Base-by-base conservation (phyloP, 2,888 invertebrate species). In the Tipula helvola region DNA sequence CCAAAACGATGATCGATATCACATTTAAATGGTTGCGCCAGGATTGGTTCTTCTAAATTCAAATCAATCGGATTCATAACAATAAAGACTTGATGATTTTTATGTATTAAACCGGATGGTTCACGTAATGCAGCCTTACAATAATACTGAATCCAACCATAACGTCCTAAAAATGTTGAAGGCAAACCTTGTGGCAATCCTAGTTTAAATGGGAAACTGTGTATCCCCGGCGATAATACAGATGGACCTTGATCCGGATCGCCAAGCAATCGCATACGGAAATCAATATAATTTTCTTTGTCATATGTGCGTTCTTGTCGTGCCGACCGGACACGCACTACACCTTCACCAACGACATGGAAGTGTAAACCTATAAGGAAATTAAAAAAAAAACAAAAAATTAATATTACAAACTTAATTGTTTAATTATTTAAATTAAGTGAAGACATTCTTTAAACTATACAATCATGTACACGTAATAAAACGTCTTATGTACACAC, bases 1-100 rank as follows among this genome's bases (percentile, higher is more conserved):
- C 97, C 97, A 89, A 98, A 93, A 89, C 95, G 95, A 92, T 97
- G 98, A 90, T 97, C 97, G 88, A 97, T 95, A 92, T 97, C 97
- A 91, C 97, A 96, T 90, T 96, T 96, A 89, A 97, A 96, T 87
- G 97, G 96, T 96, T 96, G 95, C 96, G 97, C 94, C 88, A 98
- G 92, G 88, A 97, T 95, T 7, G 97, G 95, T 71, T 97, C 97
- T 90, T 98, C 98, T 91, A 96, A 92, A 92, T 98, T 98, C 89
- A 98, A 93, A 91, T 98, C 97, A 88, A 98, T 97, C 4, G 98
- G 98, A 91, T 97, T 98, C 97, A 98, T 97, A 3, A 98, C 97
- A 89, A 98, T 97, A 91, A 98, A 98, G n/a, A 98, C 98, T 92
- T 98, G 98, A 91, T 98, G 97, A 91, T 98, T 98, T 91, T 98